Base-by-base conservation (phyloP, 2,888 invertebrate species). In the Hanleya hanleyi region DNA sequence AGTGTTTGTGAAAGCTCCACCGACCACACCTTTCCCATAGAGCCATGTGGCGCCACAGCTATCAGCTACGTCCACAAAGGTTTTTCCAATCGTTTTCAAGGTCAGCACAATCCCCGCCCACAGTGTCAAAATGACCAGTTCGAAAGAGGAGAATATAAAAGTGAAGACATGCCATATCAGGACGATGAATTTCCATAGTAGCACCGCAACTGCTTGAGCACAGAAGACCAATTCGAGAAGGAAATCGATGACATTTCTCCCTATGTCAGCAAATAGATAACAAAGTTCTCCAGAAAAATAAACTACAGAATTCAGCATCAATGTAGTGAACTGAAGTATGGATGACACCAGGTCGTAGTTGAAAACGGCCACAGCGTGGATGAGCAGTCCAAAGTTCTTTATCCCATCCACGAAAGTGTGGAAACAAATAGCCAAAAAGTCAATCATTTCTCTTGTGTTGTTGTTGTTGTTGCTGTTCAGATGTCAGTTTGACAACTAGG, bases 41-140 rank as follows among this genome's bases (percentile, higher is more conserved):
- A 69, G 41, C 67, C 72, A 73, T 4, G 74, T 73, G 7, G 67
- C 38, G 35, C 47, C 68, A 69, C 76, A 78, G 1, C 69, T 71
- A 32, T 73, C 71, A 32, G 65, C 41, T 15, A 78, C 69, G 67
- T 71, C 74, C n/a, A 57, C n/a, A 12, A 71, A 68, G 12, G 76
- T 74, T 38, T 73, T 72, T 7, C 67, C 73, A 26, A 78, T 12
- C 12, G 73, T 67, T n/a, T 69, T 71, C 26, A 71, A 38, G 12
- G 76, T 75, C 4, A 72, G 47, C 12, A 70, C 41, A 41, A 76
- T 71, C 3, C 76, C 76, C 36, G 73, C 75, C 76, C 75, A 76
- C 47, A 78, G 29, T 5, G 71, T 66, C 37, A 69, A 32, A 9
- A 70, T 57, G 22, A 75, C n/a, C 0, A 70, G 70, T 41, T 78